Percentiles rank a stretch among this genome's conserved stretches.
Evolutionary conservation across 1,140 invertebrate genomes (phyloP).

Genomic region (Choristoneura fumiferana): DNA sequence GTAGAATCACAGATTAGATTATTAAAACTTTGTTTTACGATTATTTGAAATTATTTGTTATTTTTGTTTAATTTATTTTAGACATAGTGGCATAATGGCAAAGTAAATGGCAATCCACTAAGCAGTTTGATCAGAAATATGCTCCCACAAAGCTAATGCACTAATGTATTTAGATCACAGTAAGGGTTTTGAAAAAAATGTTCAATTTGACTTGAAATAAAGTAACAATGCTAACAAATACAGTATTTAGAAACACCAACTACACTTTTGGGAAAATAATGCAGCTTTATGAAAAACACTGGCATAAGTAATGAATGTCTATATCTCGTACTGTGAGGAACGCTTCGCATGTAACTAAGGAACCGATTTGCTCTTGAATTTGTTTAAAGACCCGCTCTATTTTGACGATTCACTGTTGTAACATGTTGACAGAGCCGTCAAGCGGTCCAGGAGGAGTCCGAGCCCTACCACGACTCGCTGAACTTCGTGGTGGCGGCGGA

Average conservation of each 20-base stretch:
- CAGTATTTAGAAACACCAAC: no score
- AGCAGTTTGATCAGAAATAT: slow-evolving; percentile 21
- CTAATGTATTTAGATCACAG: slow-evolving; percentile 32
- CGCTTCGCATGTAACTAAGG: slow-evolving; percentile 5
- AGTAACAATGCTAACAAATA: slow-evolving; percentile 3
- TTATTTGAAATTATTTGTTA: slow-evolving; percentile 22
- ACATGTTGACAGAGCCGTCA: neutral
- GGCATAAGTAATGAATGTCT: neutral
- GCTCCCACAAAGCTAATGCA: slow-evolving; percentile 44
- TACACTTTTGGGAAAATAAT: no score
- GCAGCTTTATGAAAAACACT: neutral
- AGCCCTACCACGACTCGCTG: slow-evolving; percentile 23
- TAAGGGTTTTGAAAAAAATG: slow-evolving; percentile 22
- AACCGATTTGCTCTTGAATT: neutral
- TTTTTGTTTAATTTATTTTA: slow-evolving; percentile 42
- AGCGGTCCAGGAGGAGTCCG: neutral
- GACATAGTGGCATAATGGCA: slow-evolving; percentile 73
- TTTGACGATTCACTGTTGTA: slow-evolving; percentile 2
- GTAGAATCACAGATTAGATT: slow-evolving; percentile 20
- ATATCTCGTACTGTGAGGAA: neutral
- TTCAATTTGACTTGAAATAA: no score
- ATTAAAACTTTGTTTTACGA: slow-evolving; percentile 25
- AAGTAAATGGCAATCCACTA: slow-evolving; percentile 47
- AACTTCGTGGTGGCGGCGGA: slow-evolving; percentile 36
- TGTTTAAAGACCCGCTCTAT: neutral